These are phyloP conservation scores for Mesoclemmys tuberculata DNA, from an alignment of 2,113 vertebrate genomes.

Conservation along the genomic window DNA sequence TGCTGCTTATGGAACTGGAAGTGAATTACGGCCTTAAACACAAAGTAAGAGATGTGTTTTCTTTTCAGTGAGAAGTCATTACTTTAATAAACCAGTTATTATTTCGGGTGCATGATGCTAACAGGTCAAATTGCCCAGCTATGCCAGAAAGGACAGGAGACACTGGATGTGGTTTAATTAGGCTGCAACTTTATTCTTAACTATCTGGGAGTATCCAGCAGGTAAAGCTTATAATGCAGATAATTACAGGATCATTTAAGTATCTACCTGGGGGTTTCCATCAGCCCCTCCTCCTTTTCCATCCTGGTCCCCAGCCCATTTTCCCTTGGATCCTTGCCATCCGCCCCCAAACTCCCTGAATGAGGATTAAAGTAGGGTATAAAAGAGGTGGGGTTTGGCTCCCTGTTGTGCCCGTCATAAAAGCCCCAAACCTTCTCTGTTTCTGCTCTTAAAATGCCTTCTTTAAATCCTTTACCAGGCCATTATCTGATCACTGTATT, in stretches of 20 bases:
- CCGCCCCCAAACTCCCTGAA: neutral
- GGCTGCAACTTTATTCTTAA: neutral
- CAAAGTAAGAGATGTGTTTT: slow-evolving; percentile 84
- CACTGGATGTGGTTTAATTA: neutral
- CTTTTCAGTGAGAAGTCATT: slow-evolving; percentile 18
- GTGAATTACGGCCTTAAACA: slow-evolving; percentile 98
- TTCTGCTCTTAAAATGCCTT: neutral
- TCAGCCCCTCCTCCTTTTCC: too few relatives aligned
- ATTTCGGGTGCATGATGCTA: accelerated
- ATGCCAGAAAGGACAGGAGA: neutral
- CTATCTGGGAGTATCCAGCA: neutral
- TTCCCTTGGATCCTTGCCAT: neutral
- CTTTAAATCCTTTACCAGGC: neutral
- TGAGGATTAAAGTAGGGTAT: neutral
- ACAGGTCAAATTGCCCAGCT: neutral
- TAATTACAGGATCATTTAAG: neutral
- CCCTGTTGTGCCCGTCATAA: neutral
- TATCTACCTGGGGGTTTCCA: neutral
- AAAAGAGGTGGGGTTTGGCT: neutral
- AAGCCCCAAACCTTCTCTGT: neutral
- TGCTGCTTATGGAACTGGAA: slow-evolving; percentile 97
- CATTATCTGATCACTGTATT: neutral
- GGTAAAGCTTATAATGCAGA: neutral
- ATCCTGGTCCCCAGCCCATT: neutral
- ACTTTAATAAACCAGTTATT: slow-evolving; percentile 24